These are phyloP conservation scores for Whitmania pigra DNA, from an alignment of 1,140 invertebrate species.

Conservation along the genomic window DNA sequence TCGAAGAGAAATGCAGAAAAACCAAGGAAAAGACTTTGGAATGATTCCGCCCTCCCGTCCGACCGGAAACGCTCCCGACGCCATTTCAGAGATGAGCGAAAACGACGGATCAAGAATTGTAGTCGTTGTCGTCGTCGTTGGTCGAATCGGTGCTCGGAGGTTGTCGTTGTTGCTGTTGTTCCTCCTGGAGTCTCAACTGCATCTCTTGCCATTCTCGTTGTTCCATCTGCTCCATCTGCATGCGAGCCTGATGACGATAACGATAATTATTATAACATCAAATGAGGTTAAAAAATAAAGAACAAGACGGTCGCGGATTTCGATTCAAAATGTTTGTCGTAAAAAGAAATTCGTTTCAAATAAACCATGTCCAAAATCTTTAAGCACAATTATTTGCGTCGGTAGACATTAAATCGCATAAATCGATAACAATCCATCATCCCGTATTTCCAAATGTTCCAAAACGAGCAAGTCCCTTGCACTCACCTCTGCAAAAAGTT, in stretches of 20 bases:
- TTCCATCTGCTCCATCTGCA: constrained; percentile 72
- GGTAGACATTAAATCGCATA: not conserved
- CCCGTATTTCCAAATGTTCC: not conserved
- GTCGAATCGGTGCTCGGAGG: constrained; percentile 5
- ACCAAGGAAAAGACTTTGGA: no score
- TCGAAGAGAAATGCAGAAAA: no score
- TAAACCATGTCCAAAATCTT: not conserved
- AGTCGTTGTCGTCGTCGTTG: constrained; percentile 23
- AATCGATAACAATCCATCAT: not conserved
- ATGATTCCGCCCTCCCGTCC: no score
- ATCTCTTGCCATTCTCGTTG: constrained; percentile 77
- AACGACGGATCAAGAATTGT: constrained; percentile 14
- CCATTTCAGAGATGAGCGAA: no score
- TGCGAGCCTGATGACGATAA: constrained; percentile 67
- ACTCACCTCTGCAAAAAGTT: constrained; percentile 78
- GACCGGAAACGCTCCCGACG: no score
- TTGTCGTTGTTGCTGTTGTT: constrained; percentile 28
- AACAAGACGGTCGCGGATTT: not conserved
- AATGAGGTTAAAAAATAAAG: constrained; percentile 1
- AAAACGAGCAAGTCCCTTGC: not conserved
- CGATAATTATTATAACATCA: no score
- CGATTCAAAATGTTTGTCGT: not conserved
- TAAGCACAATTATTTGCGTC: constrained; percentile 14
- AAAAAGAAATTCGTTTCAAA: not conserved
- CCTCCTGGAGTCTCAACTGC: constrained; percentile 51